Base-by-base conservation (phyloP, 2,797 vertebrate genomes). In the Oreortyx pictus region DNA sequence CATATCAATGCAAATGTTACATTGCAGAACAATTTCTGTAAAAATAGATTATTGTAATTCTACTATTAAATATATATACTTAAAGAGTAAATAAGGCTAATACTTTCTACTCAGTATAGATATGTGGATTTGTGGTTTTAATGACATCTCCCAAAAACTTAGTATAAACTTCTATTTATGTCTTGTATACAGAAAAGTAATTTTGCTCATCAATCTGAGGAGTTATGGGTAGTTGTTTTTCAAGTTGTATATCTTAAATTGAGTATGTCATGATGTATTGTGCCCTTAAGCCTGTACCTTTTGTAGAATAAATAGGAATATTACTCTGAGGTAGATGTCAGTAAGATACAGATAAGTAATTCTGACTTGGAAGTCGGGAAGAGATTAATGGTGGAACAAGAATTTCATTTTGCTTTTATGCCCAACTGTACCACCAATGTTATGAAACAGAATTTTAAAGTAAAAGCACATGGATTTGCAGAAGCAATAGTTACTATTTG, bases 401-500 rank as follows among this genome's bases (percentile, higher is more conserved):
- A 86, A 84, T 92, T 91, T 56, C 1, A 35, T 82, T 94, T 90
- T 88, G 60, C n/a, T 73, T 62, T 62, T 65, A 25, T 73, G 61
- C 37, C n/a, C 25, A 56, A 24, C 68, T 85, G 35, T 89, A 67
- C 79, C 91, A 43, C 22, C 35, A 57, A 18, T 56, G 43, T 82
- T 94, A 81, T 54, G 29, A 93, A 93, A 91, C 0, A 4, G 1
- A 54, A 52, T 72, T 79, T 66, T 68, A 68, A 92, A 89, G n/a
- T 83, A 83, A 82, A 90, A 94, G 81, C 75, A 82, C 19, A 15
- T 82, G 65, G 76, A 82, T 82, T 87, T 93, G 49, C 57, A 92
- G 68, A 81, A 72, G 43, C n/a, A 68, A 18, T 41, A 70, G 57
- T 80, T 87, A 64, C 54, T 86, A 29, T 71, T 54, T 82, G 29